Evolutionary conservation across 2,888 invertebrate genomes (phyloP).

Genomic region (Carpatolechia fugitivella): DNA sequence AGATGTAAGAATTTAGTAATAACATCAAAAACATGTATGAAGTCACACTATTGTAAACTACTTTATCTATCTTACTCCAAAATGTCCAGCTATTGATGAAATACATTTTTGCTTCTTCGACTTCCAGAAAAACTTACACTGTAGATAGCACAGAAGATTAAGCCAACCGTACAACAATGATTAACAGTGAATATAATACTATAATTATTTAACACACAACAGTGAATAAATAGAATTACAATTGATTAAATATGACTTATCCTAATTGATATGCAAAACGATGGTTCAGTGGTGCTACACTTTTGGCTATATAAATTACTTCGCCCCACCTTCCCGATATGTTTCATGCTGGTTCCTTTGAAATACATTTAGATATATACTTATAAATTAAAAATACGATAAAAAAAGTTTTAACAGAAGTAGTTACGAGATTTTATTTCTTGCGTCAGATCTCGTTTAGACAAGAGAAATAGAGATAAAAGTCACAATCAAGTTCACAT

Average conservation of each 20-base stretch:
- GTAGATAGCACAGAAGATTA: slow-evolving; percentile 21
- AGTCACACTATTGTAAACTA: not conserved
- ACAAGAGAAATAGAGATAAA: slow-evolving; percentile 26
- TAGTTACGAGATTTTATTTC: slow-evolving; percentile 39
- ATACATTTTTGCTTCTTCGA: not conserved
- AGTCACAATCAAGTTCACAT: slow-evolving; percentile 22
- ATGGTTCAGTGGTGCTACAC: slow-evolving; percentile 38
- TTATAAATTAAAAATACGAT: slow-evolving; percentile 16
- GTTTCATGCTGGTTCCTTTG: slow-evolving; percentile 55
- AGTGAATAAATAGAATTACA: slow-evolving; percentile 39
- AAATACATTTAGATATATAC: slow-evolving; percentile 16
- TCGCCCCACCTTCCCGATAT: slow-evolving; percentile 50
- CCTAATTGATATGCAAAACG: slow-evolving; percentile 63
- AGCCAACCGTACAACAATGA: slow-evolving; percentile 40
- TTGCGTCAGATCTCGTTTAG: slow-evolving; percentile 57
- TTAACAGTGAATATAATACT: slow-evolving; percentile 34
- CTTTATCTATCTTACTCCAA: not conserved
- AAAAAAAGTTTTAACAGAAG: not conserved
- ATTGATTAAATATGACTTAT: slow-evolving; percentile 42
- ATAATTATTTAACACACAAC: slow-evolving; percentile 39
- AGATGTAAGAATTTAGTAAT: not conserved
- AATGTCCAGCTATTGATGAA: not conserved
- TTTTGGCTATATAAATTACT: slow-evolving; percentile 20
- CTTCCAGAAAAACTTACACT: not conserved
- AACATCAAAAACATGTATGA: too few species aligned